Base-by-base conservation (phyloP, 2,888 invertebrate species). In the Nephrocerus scutellatus region DNA sequence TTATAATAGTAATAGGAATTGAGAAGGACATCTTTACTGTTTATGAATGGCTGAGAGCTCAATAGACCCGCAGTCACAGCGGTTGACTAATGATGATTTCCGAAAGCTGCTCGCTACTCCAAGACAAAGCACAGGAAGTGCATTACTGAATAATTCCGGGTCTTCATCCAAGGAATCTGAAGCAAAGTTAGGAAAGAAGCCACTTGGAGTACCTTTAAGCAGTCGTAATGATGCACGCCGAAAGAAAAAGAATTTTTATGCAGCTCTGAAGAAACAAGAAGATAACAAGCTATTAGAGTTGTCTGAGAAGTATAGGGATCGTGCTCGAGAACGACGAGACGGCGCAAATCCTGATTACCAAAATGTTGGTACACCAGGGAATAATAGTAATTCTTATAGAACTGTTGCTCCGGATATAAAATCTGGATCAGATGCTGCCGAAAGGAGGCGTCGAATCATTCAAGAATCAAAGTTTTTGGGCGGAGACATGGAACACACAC, bases 401-500 rank as follows among this genome's bases (percentile, higher is more conserved):
- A 96, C 97, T 6, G 96, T 98, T 1, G 97, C 96, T 4, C 96
- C 96, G 0, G 96, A 96, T 72, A 70, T 90, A 10, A 93, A 95
- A 62, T 91, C 92, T 0, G 86, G 91, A 47, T 80, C 87, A 66
- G 92, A 93, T 72, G 92, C 92, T 0, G 95, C 96, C 6, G 96
- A 97, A 68, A 75, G 95, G 26, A 74, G 97, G 35, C 78, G 93
- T 34, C 91, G 96, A 60, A 82, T 95, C 74, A 98, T 98, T 62
- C 85, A 86, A 73, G 97, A 98, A 71, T 98, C 98, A 0, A 99
- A 99, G 71, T 99, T 93, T 71, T 89, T 99, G 73, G 98, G 98
- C 64, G 98, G 98, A 77, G 98, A 98, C 69, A 96, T 98, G 89
- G 96, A 98, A 60, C 98, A 99, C 58, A 99, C 98, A 63, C 98